phyloP scores from a whole-genome alignment of 2,888 invertebrate species.

The Caenorhabditis sulstoni region DNA sequence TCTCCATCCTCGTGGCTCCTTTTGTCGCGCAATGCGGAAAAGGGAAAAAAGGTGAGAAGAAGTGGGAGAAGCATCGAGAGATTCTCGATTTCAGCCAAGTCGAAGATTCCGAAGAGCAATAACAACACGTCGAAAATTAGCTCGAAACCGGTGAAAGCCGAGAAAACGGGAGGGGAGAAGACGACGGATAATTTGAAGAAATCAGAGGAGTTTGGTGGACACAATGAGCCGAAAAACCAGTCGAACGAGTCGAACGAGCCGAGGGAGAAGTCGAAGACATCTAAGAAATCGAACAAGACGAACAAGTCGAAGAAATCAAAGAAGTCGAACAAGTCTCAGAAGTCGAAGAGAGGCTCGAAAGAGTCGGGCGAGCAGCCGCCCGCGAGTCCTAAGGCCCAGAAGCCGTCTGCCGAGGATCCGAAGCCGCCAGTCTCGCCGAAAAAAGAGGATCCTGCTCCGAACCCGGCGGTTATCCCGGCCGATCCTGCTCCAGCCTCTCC shows the following conservation, averaged over 20 bases:
- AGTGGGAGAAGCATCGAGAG: background rate
- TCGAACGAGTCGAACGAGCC: background rate
- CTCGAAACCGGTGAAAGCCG: background rate
- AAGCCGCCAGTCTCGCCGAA: background rate
- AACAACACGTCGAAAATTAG: background rate
- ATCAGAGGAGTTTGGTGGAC: background rate
- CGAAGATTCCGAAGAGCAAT: background rate
- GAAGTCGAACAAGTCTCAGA: conserved; percentile 2
- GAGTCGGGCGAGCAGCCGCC: background rate
- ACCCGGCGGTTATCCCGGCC: background rate
- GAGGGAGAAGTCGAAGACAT: conserved; percentile 9
- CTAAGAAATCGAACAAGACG: conserved; percentile 4
- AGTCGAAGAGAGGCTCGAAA: background rate
- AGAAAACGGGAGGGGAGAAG: background rate
- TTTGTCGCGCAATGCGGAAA: conserved; percentile 32
- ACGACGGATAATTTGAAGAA: background rate
- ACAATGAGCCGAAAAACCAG: background rate
- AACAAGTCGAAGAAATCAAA: conserved; percentile 11
- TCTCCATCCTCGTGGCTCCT: conserved; percentile 25
- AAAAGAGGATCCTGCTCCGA: conserved; percentile 12
- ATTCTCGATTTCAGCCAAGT: background rate
- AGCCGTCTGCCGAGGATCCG: background rate
- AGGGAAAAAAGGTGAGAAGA: conserved; percentile 6
- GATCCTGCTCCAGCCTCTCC: background rate
- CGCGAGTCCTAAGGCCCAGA: conserved; percentile 33